Base-by-base conservation (phyloP, 2,797 vertebrate species). In the Lagocephalus sceleratus region DNA sequence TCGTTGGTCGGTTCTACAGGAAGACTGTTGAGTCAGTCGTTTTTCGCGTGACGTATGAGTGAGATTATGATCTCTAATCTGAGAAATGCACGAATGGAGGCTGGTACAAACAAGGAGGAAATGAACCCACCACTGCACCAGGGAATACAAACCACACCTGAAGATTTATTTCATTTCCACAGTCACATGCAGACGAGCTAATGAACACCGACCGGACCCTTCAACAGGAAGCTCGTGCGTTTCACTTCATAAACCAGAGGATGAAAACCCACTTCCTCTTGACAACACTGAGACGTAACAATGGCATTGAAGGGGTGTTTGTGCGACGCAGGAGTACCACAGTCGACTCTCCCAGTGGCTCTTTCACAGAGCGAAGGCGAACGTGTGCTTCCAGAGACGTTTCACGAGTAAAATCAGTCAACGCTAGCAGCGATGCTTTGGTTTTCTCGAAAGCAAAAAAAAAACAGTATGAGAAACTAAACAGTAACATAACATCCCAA, bases 21-120 rank as follows among this genome's bases (percentile, higher is more conserved):
- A 83, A 81, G 63, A 80, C 71, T 60, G 59, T 9, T 5, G 54
- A 69, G 59, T 66, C 56, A 54, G 1, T 81, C 79, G 79, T 72
- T 78, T 79, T 75, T 76, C 51, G 48, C 40, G 58, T 21, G 44
- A 57, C 29, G 29, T 57, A 17, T 35, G 63, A 63, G 57, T 66
- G n/a, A 38, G 52, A 14, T 32, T 35, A 3, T 21, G 6, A 46
- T 73, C 55, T 57, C 51, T 38, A 23, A 72, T 63, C 45, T 58
- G 57, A 67, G 43, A 59, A 40, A 40, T 51, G 45, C 51, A 59
- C 44, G 35, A 53, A 57, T 66, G 50, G 32, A 43, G 43, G 44
- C 26, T 54, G 53, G 42, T 50, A 65, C 47, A 45, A 23, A 15
- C 50, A 26, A 21, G 47, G n/a, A 50, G 29, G 41, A 11, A n/a